These are phyloP conservation scores for Heterodera filipjevi DNA, from an alignment of 2,888 invertebrate species.

Conservation along the genomic window DNA sequence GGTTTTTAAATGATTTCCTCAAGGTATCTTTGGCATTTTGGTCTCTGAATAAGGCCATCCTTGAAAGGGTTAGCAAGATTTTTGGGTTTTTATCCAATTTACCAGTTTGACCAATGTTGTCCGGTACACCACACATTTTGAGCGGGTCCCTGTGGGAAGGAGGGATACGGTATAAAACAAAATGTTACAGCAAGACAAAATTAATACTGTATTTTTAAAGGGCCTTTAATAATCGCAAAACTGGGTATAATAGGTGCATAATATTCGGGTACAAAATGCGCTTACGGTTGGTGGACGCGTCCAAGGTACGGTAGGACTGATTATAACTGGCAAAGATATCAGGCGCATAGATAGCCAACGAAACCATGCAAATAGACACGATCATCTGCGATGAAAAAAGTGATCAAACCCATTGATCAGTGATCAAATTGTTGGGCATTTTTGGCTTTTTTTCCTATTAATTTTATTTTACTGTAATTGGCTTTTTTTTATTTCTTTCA, in stretches of 20 bases:
- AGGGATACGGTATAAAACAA: background rate
- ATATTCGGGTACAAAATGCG: background rate
- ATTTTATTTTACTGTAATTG: too few species aligned
- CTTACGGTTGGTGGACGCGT: conserved; percentile 45
- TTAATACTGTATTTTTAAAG: background rate
- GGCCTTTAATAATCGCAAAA: background rate
- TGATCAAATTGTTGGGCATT: background rate
- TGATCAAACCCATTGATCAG: background rate
- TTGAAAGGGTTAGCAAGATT: too few species aligned
- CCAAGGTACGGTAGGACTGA: conserved; percentile 50
- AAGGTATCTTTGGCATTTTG: background rate
- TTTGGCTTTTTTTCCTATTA: background rate
- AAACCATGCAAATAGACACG: conserved; percentile 68
- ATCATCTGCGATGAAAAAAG: conserved; percentile 59
- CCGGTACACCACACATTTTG: conserved; percentile 19
- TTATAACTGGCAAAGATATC: conserved; percentile 56
- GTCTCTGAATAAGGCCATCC: too few species aligned
- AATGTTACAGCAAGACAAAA: background rate
- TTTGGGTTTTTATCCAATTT: too few species aligned
- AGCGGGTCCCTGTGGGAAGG: conserved; percentile 17
- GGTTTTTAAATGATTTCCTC: too few species aligned
- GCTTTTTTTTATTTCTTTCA: too few species aligned
- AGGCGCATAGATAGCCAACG: conserved; percentile 56
- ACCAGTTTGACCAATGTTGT: conserved; percentile 16
- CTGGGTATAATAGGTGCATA: background rate